Evolutionary conservation across 1,140 invertebrate species (phyloP).

Genomic region (Drosophila serrata): DNA sequence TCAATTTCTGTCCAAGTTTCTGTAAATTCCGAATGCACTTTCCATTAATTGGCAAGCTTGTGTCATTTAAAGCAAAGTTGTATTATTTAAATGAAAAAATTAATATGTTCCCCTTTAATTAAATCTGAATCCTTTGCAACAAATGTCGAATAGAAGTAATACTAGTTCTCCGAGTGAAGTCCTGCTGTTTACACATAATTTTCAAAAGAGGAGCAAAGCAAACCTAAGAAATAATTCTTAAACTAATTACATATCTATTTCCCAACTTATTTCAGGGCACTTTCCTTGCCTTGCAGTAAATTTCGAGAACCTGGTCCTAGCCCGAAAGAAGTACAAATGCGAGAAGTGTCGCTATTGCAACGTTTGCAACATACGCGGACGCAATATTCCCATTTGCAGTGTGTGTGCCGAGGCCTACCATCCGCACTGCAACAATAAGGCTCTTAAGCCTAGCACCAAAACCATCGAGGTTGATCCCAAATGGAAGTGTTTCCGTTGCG

Average conservation of each 20-base stretch:
- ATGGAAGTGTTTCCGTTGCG: conserved; percentile 71
- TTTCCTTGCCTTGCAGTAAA: conserved; percentile 44
- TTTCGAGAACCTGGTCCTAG: conserved; percentile 50
- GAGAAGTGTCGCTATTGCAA: conserved; percentile 58
- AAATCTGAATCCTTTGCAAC: not conserved
- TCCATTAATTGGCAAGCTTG: not conserved
- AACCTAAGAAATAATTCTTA: not conserved
- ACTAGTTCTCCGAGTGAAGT: not conserved
- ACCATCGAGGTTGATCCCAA: conserved; percentile 25
- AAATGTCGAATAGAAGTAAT: not conserved
- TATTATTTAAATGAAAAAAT: not conserved
- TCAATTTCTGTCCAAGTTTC: not conserved
- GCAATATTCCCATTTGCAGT: conserved; percentile 51
- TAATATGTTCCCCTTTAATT: not conserved
- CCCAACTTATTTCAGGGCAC: conserved; percentile 47
- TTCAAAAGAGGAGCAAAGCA: not conserved
- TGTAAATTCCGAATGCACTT: too few relatives aligned
- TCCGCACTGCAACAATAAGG: conserved; percentile 59
- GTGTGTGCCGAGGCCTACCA: conserved; percentile 61
- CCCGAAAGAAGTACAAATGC: conserved; percentile 68
- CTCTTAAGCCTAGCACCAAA: conserved; percentile 18
- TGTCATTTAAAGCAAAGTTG: not conserved
- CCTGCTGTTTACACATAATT: not conserved
- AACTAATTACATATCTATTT: not conserved
- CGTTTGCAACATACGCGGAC: conserved; percentile 23